Conservation (phyloP, 2,113 vertebrate genomes). For the Phrynosoma blainvillii region DNA sequence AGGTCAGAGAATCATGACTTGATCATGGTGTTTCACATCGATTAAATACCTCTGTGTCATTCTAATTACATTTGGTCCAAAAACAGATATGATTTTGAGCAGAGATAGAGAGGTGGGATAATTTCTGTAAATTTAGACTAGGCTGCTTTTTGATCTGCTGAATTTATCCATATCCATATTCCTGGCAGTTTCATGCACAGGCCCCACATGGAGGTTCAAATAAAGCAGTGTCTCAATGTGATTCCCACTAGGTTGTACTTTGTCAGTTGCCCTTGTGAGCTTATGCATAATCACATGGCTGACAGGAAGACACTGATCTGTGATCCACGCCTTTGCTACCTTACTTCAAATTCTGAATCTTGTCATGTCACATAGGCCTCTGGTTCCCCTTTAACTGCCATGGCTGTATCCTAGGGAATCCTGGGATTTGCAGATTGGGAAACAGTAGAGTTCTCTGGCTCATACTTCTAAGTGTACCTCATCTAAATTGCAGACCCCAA, state of each 20-base stretch:
- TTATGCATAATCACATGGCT: background rate
- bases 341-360: background rate
- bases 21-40: conserved; percentile 71
- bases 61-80: conserved; percentile 65
- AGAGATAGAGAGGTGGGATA: conserved; percentile 3
- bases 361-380: too few relatives aligned
- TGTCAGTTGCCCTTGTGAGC: background rate
- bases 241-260: background rate
- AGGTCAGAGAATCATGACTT: conserved; percentile 65
- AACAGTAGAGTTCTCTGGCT: too few relatives aligned
- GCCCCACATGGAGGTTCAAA: background rate
- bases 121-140: background rate
- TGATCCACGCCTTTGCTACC: background rate
- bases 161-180: too few relatives aligned
- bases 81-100: conserved; percentile 53
- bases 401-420: too few relatives aligned
- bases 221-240: background rate
- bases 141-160: too few relatives aligned
- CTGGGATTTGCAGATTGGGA: too few relatives aligned
- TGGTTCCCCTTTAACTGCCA: too few relatives aligned
- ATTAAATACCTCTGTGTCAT: conserved; percentile 70
- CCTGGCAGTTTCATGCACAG: background rate
- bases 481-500: too few relatives aligned
- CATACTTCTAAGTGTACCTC: too few relatives aligned
- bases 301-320: background rate